A percentile compares a stretch with the other conserved stretches of the same genome.
phyloP scores from a whole-genome alignment of 2,888 invertebrate genomes.

The Schrankia costaestrigalis region DNA sequence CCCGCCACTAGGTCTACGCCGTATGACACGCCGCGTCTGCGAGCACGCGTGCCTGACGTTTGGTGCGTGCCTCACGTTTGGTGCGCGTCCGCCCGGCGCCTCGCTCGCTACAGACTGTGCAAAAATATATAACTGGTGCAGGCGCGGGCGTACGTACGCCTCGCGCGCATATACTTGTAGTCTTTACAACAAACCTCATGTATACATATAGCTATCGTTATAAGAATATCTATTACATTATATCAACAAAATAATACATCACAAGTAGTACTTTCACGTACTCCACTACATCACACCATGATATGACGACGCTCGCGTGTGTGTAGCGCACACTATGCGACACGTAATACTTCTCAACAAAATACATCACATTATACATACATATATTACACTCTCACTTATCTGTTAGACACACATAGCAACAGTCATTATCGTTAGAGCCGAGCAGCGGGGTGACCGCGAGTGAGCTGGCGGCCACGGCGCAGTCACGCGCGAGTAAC shows the following conservation, averaged over 20 bases:
- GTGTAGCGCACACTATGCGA: slow-evolving; percentile 22
- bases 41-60: slow-evolving; percentile 1
- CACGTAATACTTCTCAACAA: slow-evolving; percentile 12
- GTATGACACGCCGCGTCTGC: slow-evolving; percentile 7
- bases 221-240: slow-evolving; percentile 49
- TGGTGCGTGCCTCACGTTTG: too few species aligned
- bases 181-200: slow-evolving; percentile 42
- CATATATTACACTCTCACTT: slow-evolving; percentile 22
- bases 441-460: too few species aligned
- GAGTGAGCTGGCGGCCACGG: slow-evolving; percentile 1
- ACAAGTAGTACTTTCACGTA: slow-evolving; percentile 12
- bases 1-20: slow-evolving; percentile 10
- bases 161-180: slow-evolving; percentile 26
- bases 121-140: slow-evolving; percentile 74
- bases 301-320: slow-evolving; percentile 62
- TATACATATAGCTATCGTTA: slow-evolving; percentile 53
- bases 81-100: too few species aligned
- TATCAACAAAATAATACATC: slow-evolving; percentile 50
- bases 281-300: slow-evolving; percentile 60
- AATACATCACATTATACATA: slow-evolving; percentile 11
- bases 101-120: slow-evolving; percentile 49
- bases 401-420: slow-evolving; percentile 17
- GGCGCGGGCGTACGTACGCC: slow-evolving; percentile 27
- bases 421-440: slow-evolving; percentile 17
- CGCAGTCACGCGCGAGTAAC: slow-evolving; percentile 6